Percentiles rank a stretch among this genome's conserved stretches.
Evolutionary conservation across 64 coral and sea anemone species (phyloP).

Genomic region (Acropora tenuis): DNA sequence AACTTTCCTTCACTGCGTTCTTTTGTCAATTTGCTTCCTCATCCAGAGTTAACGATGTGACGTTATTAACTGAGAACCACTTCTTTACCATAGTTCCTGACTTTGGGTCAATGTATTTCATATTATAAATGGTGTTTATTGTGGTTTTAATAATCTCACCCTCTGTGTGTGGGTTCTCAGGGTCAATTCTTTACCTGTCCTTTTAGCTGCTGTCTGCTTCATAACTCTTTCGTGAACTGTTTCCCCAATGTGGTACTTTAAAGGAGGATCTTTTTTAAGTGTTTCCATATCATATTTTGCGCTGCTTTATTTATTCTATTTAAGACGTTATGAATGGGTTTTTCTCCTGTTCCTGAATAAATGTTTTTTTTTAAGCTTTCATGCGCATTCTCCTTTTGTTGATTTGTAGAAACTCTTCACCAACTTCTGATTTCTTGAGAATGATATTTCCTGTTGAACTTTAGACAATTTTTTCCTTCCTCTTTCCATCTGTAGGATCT

Average conservation of each 20-base stretch:
- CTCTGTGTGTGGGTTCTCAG: neutral
- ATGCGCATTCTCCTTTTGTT: no score
- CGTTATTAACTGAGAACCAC: constrained; percentile 9
- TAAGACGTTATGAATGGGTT: constrained; percentile 23
- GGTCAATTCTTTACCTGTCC: neutral
- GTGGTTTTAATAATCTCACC: constrained; percentile 9
- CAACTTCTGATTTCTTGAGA: no score
- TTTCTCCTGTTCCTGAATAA: constrained; percentile 19
- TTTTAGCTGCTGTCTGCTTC: constrained; percentile 10
- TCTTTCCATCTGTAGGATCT: no score
- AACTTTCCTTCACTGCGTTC: neutral
- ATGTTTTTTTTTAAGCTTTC: neutral
- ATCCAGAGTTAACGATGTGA: constrained; percentile 13
- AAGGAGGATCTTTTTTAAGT: neutral
- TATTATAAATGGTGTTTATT: constrained; percentile 7
- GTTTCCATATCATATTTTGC: no score
- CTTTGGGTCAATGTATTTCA: neutral
- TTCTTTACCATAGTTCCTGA: constrained; percentile 14
- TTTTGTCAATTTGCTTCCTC: constrained; percentile 9
- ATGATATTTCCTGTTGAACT: no score
- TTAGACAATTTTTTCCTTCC: no score
- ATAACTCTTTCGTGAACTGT: constrained; percentile 10
- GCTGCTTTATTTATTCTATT: neutral
- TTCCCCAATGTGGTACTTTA: constrained; percentile 9
- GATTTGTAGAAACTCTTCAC: no score